Evolutionary conservation across 2,113 vertebrate species (phyloP).

Genomic region (Tachysurus fulvidraco): DNA sequence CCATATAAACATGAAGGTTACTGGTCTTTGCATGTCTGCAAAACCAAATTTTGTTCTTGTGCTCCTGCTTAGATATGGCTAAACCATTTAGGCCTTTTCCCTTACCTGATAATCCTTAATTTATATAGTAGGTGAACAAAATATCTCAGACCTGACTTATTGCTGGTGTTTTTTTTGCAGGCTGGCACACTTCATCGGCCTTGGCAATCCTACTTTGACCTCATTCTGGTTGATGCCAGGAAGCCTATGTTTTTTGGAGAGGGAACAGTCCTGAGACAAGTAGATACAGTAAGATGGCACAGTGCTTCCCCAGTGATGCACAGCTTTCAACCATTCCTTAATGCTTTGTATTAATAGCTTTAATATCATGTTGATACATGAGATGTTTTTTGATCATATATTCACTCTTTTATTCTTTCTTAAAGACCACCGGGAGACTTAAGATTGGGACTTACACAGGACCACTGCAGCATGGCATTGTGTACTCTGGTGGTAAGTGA

Average conservation of each 20-base stretch:
- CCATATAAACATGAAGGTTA: background rate
- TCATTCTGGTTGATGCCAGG: constrained; percentile 96
- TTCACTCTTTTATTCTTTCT: constrained; percentile 2
- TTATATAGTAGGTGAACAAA: background rate
- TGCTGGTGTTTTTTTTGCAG: constrained; percentile 55
- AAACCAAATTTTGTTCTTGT: background rate
- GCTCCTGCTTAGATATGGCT: background rate
- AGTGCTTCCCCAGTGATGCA: background rate
- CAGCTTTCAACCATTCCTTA: background rate
- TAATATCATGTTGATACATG: background rate
- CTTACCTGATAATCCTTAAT: background rate
- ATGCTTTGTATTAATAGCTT: background rate
- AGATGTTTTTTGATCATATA: background rate
- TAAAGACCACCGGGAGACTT: constrained; percentile 89
- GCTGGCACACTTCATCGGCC: constrained; percentile 81
- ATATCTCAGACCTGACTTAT: background rate
- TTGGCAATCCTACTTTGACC: constrained; percentile 97
- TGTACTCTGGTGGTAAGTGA: constrained; percentile 93
- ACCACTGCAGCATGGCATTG: constrained; percentile 93
- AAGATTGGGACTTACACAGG: constrained; percentile 99
- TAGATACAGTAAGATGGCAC: constrained; percentile 86
- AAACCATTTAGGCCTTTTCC: background rate
- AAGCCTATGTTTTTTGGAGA: constrained; percentile 97
- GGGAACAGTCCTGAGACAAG: constrained; percentile 92
- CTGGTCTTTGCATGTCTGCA: background rate